Percentiles rank a stretch among this genome's conserved stretches.
Conservation (phyloP, 2,888 invertebrate genomes). For the Aquatica leii region DNA sequence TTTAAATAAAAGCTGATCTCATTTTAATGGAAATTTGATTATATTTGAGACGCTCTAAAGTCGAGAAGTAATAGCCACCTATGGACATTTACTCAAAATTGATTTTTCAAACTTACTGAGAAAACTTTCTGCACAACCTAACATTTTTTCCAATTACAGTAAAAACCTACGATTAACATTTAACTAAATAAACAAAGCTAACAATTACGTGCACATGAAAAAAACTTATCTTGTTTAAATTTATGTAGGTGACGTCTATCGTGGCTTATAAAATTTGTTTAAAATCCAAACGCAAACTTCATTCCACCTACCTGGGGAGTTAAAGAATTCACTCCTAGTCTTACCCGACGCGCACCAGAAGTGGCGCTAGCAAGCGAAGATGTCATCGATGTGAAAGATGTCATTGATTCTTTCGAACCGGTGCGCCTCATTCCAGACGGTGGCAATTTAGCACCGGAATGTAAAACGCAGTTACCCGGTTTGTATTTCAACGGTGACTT, state of each 20-base stretch:
- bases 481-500: slow-evolving; percentile 80
- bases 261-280: background rate
- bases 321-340: slow-evolving; percentile 77
- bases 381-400: slow-evolving; percentile 59
- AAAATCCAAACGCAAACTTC: background rate
- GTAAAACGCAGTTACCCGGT: slow-evolving; percentile 68
- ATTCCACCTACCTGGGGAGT: slow-evolving; percentile 69
- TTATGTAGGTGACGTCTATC: background rate
- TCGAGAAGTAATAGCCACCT: too few relatives aligned
- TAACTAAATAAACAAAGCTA: too few relatives aligned
- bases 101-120: too few relatives aligned
- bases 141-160: too few relatives aligned
- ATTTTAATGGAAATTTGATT: too few relatives aligned
- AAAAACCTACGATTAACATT: too few relatives aligned
- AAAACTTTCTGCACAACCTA: too few relatives aligned
- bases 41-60: too few relatives aligned
- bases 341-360: slow-evolving; percentile 75
- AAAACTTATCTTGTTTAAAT: slow-evolving; percentile 5
- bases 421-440: slow-evolving; percentile 70
- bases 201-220: too few relatives aligned
- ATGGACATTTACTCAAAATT: too few relatives aligned
- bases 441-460: slow-evolving; percentile 61
- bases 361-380: slow-evolving; percentile 64
- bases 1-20: too few relatives aligned
- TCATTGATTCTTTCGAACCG: slow-evolving; percentile 87